phyloP scores from a whole-genome alignment of 2,888 invertebrate species.

The Ashinkailepas kermadecensis region DNA sequence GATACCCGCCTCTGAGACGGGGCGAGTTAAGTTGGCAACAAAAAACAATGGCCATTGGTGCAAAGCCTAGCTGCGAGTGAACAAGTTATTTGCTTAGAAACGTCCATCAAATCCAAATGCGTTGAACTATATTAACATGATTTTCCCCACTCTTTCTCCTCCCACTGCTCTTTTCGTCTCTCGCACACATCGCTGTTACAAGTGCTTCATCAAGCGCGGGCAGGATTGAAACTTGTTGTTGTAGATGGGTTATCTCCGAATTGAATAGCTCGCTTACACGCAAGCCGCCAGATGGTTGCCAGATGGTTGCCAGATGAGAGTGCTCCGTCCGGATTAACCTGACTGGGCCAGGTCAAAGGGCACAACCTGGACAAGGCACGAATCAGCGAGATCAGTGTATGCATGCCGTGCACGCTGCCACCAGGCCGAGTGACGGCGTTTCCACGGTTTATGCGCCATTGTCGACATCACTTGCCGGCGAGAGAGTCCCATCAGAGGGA shows the following conservation, averaged over 20 bases:
- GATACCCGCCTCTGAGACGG: too few relatives aligned
- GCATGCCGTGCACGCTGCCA: not conserved
- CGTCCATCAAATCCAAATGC: too few relatives aligned
- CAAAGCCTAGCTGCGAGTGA: too few relatives aligned
- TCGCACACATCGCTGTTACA: not conserved
- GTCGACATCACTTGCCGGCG: not conserved
- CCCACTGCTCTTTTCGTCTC: slow-evolving; percentile 3
- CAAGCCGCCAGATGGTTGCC: not conserved
- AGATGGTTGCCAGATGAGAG: not conserved
- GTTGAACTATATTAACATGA: not conserved
- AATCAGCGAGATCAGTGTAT: not conserved
- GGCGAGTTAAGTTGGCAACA: too few relatives aligned
- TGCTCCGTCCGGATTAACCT: not conserved
- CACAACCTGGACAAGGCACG: not conserved
- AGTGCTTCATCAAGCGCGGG: not conserved
- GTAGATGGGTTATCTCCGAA: not conserved
- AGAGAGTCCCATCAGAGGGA: too few relatives aligned
- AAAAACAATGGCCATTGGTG: too few relatives aligned
- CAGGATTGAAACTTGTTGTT: slow-evolving; percentile 10
- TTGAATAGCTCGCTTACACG: not conserved
- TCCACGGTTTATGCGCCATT: not conserved
- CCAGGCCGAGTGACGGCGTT: too few relatives aligned
- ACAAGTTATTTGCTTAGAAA: too few relatives aligned
- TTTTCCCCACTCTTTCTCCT: not conserved
- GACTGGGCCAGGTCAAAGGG: not conserved